Percentiles rank a stretch among this genome's conserved stretches.
These are phyloP conservation scores for Zosterops japonicus DNA, from an alignment of 2,113 vertebrate genomes.

Conservation along the genomic window DNA sequence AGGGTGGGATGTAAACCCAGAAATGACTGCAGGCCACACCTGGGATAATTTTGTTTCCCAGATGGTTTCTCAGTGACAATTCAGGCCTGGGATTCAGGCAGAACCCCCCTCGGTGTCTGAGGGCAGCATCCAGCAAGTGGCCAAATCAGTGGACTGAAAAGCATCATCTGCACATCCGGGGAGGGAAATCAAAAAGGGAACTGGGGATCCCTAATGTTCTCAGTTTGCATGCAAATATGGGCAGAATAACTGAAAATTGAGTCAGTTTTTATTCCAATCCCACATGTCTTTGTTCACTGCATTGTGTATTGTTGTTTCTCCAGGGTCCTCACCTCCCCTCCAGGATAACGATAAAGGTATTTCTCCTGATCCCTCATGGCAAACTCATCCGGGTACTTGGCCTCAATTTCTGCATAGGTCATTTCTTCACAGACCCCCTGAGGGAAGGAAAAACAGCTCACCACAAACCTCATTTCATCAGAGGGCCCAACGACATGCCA, in stretches of 20 bases:
- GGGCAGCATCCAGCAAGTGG: background rate
- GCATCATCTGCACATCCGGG: rapidly evolving
- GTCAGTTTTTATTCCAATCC: too few relatives aligned
- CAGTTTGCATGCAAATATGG: rapidly evolving
- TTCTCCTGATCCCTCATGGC: slow-evolving; percentile 95
- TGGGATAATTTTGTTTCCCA: background rate
- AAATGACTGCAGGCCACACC: background rate
- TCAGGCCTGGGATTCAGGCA: background rate
- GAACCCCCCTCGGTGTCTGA: rapidly evolving
- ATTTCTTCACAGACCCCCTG: slow-evolving; percentile 98
- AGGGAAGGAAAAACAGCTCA: background rate
- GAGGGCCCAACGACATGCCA: rapidly evolving
- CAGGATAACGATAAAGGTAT: slow-evolving; percentile 96
- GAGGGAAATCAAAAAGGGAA: background rate
- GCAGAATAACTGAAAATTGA: background rate
- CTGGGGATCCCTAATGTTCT: rapidly evolving
- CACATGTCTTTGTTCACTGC: rapidly evolving
- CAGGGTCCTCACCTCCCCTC: slow-evolving; percentile 86
- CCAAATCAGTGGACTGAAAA: rapidly evolving
- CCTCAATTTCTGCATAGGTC: slow-evolving; percentile 91
- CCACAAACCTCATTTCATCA: background rate
- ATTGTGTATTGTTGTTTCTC: rapidly evolving
- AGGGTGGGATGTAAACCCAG: background rate
- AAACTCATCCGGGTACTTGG: slow-evolving; percentile 91
- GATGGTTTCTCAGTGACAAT: background rate